Percentiles rank a stretch among this genome's conserved stretches.
Conservation (phyloP, 2,113 vertebrate genomes). For the Pao palembangensis region DNA sequence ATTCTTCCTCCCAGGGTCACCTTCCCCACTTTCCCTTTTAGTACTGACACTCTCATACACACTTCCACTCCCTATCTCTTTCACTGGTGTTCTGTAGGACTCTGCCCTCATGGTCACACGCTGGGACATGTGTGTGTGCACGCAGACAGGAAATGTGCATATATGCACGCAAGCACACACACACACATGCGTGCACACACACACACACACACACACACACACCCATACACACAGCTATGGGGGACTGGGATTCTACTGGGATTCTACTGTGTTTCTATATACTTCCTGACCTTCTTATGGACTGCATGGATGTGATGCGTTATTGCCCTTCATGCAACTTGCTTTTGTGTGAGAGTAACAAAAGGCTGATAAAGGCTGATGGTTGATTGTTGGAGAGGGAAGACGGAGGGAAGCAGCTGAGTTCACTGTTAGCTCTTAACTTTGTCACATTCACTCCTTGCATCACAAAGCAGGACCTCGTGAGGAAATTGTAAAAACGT, state of each 20-base stretch:
- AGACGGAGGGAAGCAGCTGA: slow-evolving; percentile 7
- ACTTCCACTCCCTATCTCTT: slow-evolving; percentile 64
- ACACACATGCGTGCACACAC: slow-evolving; percentile 5
- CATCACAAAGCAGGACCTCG: neutral
- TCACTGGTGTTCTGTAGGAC: slow-evolving; percentile 60
- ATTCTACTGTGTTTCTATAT: slow-evolving; percentile 54
- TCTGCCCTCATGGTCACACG: slow-evolving; percentile 44
- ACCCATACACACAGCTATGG: slow-evolving; percentile 2
- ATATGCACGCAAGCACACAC: slow-evolving; percentile 19
- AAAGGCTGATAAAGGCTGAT: slow-evolving; percentile 30
- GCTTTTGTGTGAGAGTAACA: slow-evolving; percentile 50
- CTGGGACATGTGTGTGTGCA: slow-evolving; percentile 42
- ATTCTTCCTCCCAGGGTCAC: slow-evolving; percentile 84
- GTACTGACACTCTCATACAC: slow-evolving; percentile 63
- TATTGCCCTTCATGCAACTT: slow-evolving; percentile 65
- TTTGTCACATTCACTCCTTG: slow-evolving; percentile 6
- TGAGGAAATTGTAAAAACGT: too few species aligned
- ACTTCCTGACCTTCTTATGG: slow-evolving; percentile 57
- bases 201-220: too few species aligned
- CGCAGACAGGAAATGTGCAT: slow-evolving; percentile 37
- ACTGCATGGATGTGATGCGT: slow-evolving; percentile 51
- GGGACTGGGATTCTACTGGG: slow-evolving; percentile 58
- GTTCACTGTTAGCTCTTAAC: slow-evolving; percentile 9
- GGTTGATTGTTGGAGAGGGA: slow-evolving; percentile 13
- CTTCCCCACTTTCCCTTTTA: slow-evolving; percentile 76